These are phyloP conservation scores for Nanger granti DNA, from an alignment of 2,113 vertebrate genomes.

Conservation along the genomic window DNA sequence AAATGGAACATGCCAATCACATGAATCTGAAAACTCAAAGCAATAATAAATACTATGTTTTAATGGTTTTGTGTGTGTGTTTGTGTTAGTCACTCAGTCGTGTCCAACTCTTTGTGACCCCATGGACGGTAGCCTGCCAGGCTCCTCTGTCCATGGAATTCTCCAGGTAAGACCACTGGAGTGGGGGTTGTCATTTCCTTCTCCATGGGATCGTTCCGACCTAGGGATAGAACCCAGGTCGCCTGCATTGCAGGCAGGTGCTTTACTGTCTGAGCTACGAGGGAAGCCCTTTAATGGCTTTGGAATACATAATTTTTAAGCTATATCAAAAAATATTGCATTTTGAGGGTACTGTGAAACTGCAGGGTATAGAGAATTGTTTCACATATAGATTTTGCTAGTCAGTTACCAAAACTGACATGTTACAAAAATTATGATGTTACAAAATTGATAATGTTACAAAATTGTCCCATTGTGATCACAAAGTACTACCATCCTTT, in stretches of 20 bases:
- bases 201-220: background rate
- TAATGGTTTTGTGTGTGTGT: background rate
- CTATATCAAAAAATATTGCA: background rate
- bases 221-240: background rate
- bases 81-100: background rate
- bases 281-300: background rate
- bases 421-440: background rate
- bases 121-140: background rate
- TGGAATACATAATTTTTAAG: background rate
- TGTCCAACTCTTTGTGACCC: background rate
- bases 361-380: background rate
- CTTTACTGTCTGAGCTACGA: background rate
- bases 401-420: background rate
- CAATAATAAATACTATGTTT: background rate
- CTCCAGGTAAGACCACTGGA: background rate
- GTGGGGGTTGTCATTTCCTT: background rate
- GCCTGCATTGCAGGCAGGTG: background rate
- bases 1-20: background rate
- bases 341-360: conserved; percentile 12
- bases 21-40: background rate
- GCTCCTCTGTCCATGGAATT: background rate
- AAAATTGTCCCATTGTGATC: background rate
- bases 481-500: background rate
- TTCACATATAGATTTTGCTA: background rate
- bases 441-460: background rate